phyloP scores from a whole-genome alignment of 2,888 invertebrate genomes.

The Leistus spinibarbis region DNA sequence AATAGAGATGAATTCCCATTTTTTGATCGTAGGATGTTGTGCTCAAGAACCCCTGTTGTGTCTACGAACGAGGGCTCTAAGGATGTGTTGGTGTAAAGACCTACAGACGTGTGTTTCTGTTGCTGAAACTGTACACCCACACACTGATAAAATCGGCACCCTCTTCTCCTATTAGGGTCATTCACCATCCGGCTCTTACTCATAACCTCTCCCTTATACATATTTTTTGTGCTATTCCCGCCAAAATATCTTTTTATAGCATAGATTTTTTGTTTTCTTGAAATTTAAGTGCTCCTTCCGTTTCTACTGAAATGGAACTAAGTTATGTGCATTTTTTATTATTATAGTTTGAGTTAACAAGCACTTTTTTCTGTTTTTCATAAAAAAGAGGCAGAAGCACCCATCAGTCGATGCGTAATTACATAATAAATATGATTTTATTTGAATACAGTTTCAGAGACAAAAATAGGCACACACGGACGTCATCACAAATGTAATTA shows the following conservation, averaged over 20 bases:
- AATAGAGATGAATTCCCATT: not conserved
- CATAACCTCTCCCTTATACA: not conserved
- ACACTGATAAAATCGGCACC: constrained; percentile 13
- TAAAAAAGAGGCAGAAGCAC: too few species aligned
- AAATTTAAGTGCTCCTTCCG: not conserved
- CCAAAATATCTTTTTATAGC: not conserved
- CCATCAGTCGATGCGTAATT: too few species aligned
- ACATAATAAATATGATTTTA: too few species aligned
- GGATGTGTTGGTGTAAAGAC: not conserved
- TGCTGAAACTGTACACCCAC: constrained; percentile 15
- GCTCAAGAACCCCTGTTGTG: not conserved
- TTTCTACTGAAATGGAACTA: not conserved
- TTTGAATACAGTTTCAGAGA: too few species aligned
- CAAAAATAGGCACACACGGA: too few species aligned
- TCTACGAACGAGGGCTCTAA: not conserved
- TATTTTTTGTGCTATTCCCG: not conserved
- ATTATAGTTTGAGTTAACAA: not conserved
- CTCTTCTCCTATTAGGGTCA: constrained; percentile 25
- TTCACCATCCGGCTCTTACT: constrained; percentile 23
- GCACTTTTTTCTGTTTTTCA: not conserved
- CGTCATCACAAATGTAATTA: too few species aligned
- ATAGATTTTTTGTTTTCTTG: not conserved
- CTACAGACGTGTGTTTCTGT: not conserved
- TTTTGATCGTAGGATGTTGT: not conserved
- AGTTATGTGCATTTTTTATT: too few species aligned